A percentile compares a stretch with the other conserved stretches of the same genome.
phyloP scores from a whole-genome alignment of 2,113 vertebrate genomes.

The Chrysemys picta region DNA sequence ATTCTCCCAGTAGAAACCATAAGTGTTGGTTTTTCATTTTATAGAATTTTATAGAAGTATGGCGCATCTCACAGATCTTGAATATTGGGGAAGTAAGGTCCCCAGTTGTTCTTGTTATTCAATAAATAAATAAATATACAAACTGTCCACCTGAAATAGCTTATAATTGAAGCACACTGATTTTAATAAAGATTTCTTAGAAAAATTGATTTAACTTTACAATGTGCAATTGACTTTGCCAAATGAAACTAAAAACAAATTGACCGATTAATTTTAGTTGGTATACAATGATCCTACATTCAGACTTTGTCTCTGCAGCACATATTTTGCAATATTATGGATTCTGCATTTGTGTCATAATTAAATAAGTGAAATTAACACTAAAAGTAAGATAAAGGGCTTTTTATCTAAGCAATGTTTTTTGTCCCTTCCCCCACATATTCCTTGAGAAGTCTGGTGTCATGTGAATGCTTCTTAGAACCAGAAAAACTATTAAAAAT shows the following conservation, averaged over 20 bases:
- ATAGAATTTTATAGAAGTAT: neutral
- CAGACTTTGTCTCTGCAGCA: neutral
- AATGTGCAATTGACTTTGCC: conserved; percentile 8
- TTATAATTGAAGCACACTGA: neutral
- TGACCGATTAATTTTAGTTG: neutral
- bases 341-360: neutral
- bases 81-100: neutral
- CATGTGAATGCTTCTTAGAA: neutral
- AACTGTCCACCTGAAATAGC: neutral
- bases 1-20: neutral
- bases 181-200: conserved; percentile 4
- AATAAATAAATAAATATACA: neutral
- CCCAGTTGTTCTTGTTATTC: neutral
- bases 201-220: neutral
- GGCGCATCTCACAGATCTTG: neutral
- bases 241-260: neutral
- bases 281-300: neutral
- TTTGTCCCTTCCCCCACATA: no score
- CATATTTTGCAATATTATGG: neutral
- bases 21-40: neutral
- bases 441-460: neutral
- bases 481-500: neutral
- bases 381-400: neutral
- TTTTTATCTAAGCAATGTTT: neutral
- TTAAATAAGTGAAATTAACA: neutral